Percentiles rank a stretch among this genome's conserved stretches.
phyloP scores from a whole-genome alignment of 2,888 invertebrate genomes.

The Papilio protenor region DNA sequence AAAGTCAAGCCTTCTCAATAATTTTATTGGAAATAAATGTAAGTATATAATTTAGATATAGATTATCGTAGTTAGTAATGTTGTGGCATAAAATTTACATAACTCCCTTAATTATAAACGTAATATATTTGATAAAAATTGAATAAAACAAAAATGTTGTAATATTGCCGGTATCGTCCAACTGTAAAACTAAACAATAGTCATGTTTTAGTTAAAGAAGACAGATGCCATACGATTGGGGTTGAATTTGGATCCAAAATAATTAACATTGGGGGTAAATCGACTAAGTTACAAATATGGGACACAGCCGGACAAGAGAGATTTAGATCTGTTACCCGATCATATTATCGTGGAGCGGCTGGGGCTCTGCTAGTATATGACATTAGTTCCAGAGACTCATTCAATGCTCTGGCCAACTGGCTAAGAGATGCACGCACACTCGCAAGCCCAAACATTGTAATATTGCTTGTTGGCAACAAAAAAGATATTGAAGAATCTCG shows the following conservation, averaged over 20 bases:
- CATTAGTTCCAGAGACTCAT: slow-evolving; percentile 95
- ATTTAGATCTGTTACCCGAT: slow-evolving; percentile 96
- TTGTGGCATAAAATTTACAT: neutral
- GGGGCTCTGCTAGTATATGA: slow-evolving; percentile 97
- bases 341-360: slow-evolving; percentile 94
- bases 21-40: slow-evolving; percentile 94
- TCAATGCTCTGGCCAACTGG: slow-evolving; percentile 95
- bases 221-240: slow-evolving; percentile 93
- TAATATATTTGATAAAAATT: too few relatives aligned
- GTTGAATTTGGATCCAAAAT: slow-evolving; percentile 95
- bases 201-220: slow-evolving; percentile 88
- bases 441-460: slow-evolving; percentile 92
- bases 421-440: slow-evolving; percentile 91
- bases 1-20: slow-evolving; percentile 92
- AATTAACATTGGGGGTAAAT: slow-evolving; percentile 91
- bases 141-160: too few relatives aligned
- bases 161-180: neutral
- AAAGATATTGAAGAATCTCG: slow-evolving; percentile 91
- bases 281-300: slow-evolving; percentile 93
- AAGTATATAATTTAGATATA: slow-evolving; percentile 68
- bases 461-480: slow-evolving; percentile 92
- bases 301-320: slow-evolving; percentile 98
- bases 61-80: neutral
- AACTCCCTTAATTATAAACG: neutral
- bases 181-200: neutral